Evolutionary conservation across 2,888 invertebrate species (phyloP), one percentile per base, ranked within the genome.

Genomic region (Plagodis dolabraria): DNA sequence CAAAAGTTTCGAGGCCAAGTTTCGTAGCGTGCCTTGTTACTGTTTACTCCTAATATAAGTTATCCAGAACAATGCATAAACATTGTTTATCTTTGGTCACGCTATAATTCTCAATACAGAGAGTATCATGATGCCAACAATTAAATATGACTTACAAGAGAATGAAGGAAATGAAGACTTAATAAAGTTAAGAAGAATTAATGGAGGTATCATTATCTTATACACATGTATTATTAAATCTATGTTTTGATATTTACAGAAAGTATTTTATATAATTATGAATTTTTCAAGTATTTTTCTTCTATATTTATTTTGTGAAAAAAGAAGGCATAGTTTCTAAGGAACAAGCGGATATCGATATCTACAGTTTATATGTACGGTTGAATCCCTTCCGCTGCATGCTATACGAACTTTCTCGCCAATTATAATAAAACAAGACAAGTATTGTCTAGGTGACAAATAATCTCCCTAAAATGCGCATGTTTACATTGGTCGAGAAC

Each of bases 1-100:
- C 34, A 45, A 51, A 33, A 6, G 22, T 47, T 48, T 55, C 45
- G 57, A 57, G 63, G 43, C 59, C 47, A 64, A 61, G 58, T 60
- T 63, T 49, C 57, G 57, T 58, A 57, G 61, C 43, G 47, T 45
- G 34, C 47, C 45, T 60, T 57, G 71, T 70, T 68, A 73, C 73
- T 73, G 72, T 79, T 82, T 76, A 83, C 75, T 76, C 81, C 82
- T 87, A 87, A 84, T 83, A 91, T 92, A 92, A 92, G 92, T 92
- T 92, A 92, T 92, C 92, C 92, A 92, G 92, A 92, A 92, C 91
- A 90, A 77, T 91, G 90, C 78, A 77, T 62, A 47, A 57, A 61
- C 60, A 61, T 61, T 61, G 60, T 61, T 53, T 49, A 33, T 53
- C 46, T 53, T 60, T 61, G 60, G 53, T 61, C 60, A 57, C 55